Evolutionary conservation across 2,888 invertebrate genomes (phyloP).

Genomic region (Harmothoe impar): DNA sequence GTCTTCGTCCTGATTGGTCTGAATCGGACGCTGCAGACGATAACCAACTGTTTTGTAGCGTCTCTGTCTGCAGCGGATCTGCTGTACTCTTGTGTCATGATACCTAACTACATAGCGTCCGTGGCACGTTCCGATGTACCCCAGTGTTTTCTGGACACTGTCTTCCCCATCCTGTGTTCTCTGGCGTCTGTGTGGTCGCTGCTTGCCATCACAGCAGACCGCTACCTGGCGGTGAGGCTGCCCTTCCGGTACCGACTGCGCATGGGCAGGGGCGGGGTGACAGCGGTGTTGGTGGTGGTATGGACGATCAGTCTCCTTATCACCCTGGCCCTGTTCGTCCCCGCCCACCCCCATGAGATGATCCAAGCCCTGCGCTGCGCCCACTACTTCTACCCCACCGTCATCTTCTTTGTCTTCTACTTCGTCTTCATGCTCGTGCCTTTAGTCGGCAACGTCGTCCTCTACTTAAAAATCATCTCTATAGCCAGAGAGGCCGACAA

Average conservation of each 20-base stretch:
- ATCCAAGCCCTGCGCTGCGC: neutral
- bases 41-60: slow-evolving; percentile 29
- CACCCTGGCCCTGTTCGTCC: neutral
- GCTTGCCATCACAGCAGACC: slow-evolving; percentile 4
- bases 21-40: neutral
- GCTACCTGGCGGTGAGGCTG: slow-evolving; percentile 23
- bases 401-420: neutral
- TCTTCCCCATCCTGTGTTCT: slow-evolving; percentile 40
- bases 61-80: slow-evolving; percentile 39
- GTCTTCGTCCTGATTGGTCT: slow-evolving; percentile 26
- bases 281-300: neutral
- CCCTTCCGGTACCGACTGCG: slow-evolving; percentile 21
- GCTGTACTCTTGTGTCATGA: slow-evolving; percentile 1
- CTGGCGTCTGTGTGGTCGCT: slow-evolving; percentile 44
- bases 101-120: neutral
- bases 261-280: neutral
- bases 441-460: neutral
- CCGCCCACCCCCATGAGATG: neutral
- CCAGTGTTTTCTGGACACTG: neutral
- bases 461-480: slow-evolving; percentile 20
- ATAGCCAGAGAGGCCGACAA: neutral
- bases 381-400: neutral
- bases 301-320: neutral
- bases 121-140: neutral
- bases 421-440: neutral